Evolutionary conservation across 2,113 vertebrate species (phyloP).

Genomic region (Periophthalmus modestus): DNA sequence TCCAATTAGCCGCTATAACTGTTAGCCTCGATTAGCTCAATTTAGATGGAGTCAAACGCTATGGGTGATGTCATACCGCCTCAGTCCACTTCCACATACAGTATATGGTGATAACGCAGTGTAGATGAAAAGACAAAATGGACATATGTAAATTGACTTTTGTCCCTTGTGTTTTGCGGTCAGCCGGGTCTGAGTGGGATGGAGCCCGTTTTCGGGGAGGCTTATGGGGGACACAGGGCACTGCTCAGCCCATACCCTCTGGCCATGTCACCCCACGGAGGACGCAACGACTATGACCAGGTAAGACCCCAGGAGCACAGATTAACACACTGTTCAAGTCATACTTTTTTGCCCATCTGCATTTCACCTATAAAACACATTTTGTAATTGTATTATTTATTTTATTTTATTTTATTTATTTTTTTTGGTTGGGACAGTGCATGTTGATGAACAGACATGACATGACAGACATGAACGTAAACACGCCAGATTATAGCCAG

Average conservation of each 20-base stretch:
- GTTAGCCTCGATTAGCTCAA: too few relatives aligned
- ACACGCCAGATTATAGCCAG: too few relatives aligned
- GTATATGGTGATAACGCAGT: too few relatives aligned
- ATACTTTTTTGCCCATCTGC: not conserved
- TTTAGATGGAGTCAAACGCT: too few relatives aligned
- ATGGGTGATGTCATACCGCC: too few relatives aligned
- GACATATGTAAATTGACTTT: not conserved
- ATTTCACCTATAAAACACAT: not conserved
- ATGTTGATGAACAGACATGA: too few relatives aligned
- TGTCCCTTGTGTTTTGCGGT: slow-evolving; percentile 1
- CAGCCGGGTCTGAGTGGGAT: slow-evolving; percentile 79
- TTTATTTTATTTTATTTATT: too few relatives aligned
- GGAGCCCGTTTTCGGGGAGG: slow-evolving; percentile 80
- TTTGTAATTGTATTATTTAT: not conserved
- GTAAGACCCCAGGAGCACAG: slow-evolving; percentile 30
- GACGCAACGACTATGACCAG: slow-evolving; percentile 75
- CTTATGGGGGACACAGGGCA: slow-evolving; percentile 69
- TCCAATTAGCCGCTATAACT: too few relatives aligned
- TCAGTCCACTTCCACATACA: too few relatives aligned
- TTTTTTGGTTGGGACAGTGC: too few relatives aligned
- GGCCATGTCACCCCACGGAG: slow-evolving; percentile 73
- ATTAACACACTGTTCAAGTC: not conserved
- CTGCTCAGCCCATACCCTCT: slow-evolving; percentile 70
- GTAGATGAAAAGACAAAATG: too few relatives aligned
- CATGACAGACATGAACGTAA: too few relatives aligned